Evolutionary conservation across 1,140 invertebrate species (phyloP).

Genomic region (Anastrepha ludens): DNA sequence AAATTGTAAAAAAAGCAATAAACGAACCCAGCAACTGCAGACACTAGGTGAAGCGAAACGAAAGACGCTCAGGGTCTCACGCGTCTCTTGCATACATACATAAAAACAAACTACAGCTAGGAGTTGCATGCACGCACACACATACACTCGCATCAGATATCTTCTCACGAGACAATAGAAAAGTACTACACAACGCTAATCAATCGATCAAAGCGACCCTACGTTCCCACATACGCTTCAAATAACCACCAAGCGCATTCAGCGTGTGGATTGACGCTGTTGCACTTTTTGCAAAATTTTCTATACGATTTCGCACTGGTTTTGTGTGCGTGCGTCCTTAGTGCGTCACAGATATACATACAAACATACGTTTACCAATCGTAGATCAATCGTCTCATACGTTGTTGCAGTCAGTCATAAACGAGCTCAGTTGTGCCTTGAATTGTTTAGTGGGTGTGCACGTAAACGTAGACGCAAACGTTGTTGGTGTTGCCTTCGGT

Average conservation of each 20-base stretch:
- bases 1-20: not conserved
- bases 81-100: not conserved
- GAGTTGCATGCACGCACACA: not conserved
- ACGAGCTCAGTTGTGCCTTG: slow-evolving; percentile 25
- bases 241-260: not conserved
- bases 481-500: slow-evolving; percentile 22
- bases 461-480: not conserved
- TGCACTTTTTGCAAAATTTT: not conserved
- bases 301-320: not conserved
- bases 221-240: not conserved
- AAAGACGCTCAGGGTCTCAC: not conserved
- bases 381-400: not conserved
- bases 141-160: not conserved
- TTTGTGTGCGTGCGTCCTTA: not conserved
- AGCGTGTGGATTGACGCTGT: not conserved
- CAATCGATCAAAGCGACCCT: not conserved
- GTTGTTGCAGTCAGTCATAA: slow-evolving; percentile 11
- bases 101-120: not conserved
- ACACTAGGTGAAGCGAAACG: not conserved
- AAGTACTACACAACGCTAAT: not conserved
- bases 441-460: not conserved
- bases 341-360: not conserved
- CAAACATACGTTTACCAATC: no score
- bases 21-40: not conserved
- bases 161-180: not conserved